Evolutionary conservation across 2,888 invertebrate genomes (phyloP), one percentile per base, ranked within the genome.

Genomic region (Perdita meconis): DNA sequence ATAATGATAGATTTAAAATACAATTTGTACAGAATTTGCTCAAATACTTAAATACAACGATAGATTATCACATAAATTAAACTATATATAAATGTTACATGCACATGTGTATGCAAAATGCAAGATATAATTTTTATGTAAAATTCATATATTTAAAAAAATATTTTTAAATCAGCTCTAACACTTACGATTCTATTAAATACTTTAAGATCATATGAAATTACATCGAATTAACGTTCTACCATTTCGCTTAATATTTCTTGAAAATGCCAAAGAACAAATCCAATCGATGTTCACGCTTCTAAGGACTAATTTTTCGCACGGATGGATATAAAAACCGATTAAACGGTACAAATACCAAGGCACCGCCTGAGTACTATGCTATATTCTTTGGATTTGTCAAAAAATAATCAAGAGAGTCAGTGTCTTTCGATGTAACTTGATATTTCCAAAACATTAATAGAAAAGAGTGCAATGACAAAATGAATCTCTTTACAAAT

Each of bases 281-380:
- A 67, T 51, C 19, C 57, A 73, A 38, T 67, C 40, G 8, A 59
- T 44, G 22, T 66, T 77, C 57, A 76, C 13, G 50, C 13, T 47
- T 68, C 63, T 73, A 63, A 68, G 68, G 64, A 65, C 22, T 47
- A 22, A 68, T 44, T 69, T 34, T 77, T 13, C n/a, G n/a, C n/a
- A 47, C 57, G 53, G 40, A 73, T 76, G 51, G 38, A 67, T 53
- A 51, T n/a, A 38, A 4, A 24, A 73, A 66, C 44, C 40, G 53
- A 77, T 73, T 73, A 57, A 63, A 63, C 44, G 61, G 56, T 76
- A 76, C 50, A 53, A 72, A 73, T 51, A 56, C 56, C 57, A 77
- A 77, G 73, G 74, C 67, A 77, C 74, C 63, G 44, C 63, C 72
- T 72, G 34, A 72, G 65, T 75, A 64, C 55, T 72, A 55, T 4